Conservation (phyloP, 1,140 invertebrate genomes). For the Drosophila virilis region DNA sequence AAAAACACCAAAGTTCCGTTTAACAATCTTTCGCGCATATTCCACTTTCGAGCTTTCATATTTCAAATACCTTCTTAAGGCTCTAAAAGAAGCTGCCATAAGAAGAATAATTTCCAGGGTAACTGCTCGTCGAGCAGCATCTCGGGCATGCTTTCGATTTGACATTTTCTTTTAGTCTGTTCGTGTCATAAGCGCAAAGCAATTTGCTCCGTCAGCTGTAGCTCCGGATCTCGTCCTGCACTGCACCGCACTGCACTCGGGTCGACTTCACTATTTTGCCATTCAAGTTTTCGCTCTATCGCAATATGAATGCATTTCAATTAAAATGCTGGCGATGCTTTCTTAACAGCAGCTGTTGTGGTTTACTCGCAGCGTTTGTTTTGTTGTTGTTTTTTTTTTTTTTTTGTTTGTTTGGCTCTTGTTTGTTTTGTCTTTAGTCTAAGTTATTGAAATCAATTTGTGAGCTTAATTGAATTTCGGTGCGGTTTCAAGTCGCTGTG, state of each 20-base stretch:
- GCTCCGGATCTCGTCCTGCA: slow-evolving; percentile 3
- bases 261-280: slow-evolving; percentile 4
- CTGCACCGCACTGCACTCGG: neutral
- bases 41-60: too few species aligned
- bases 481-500: slow-evolving; percentile 9
- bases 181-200: slow-evolving; percentile 73
- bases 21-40: too few species aligned
- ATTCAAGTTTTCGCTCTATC: slow-evolving; percentile 46
- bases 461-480: slow-evolving; percentile 66
- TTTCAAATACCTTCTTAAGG: too few species aligned
- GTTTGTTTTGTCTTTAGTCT: slow-evolving; percentile 25
- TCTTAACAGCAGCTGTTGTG: slow-evolving; percentile 62
- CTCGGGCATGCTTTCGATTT: slow-evolving; percentile 30
- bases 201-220: slow-evolving; percentile 68
- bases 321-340: slow-evolving; percentile 61
- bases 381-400: slow-evolving; percentile 16
- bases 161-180: slow-evolving; percentile 41
- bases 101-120: neutral
- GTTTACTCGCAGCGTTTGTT: slow-evolving; percentile 32
- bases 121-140: neutral
- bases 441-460: slow-evolving; percentile 71
- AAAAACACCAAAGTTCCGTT: too few species aligned
- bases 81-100: too few species aligned
- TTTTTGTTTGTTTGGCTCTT: slow-evolving; percentile 8
- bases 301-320: slow-evolving; percentile 76